Conservation (phyloP, 2,113 vertebrate genomes). For the Elachura formosa region DNA sequence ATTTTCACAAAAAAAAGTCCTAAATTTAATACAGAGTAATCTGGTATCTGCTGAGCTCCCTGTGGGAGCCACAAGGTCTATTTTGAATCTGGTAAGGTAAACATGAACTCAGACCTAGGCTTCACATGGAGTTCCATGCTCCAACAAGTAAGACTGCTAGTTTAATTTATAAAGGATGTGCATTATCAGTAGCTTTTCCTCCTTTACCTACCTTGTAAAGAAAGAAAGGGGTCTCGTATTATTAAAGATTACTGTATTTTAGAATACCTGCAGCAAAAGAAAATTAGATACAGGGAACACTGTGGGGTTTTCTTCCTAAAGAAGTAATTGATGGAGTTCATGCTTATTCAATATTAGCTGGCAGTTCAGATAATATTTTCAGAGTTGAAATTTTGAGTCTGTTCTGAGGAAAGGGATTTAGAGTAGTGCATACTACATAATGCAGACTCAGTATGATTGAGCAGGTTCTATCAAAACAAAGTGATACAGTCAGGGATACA, state of each 20-base stretch:
- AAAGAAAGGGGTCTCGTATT: background rate
- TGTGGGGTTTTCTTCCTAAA: background rate
- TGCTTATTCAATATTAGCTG: background rate
- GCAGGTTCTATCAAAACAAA: background rate
- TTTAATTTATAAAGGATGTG: background rate
- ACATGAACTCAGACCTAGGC: background rate
- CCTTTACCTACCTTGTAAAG: background rate
- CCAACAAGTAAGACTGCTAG: background rate
- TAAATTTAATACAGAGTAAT: background rate
- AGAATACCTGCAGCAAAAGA: background rate
- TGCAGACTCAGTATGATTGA: background rate
- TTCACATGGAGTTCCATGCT: background rate
- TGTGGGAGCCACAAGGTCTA: background rate
- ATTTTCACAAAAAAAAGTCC: background rate
- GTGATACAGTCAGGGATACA: background rate
- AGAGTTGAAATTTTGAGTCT: background rate
- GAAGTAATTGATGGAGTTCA: background rate
- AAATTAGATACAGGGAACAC: background rate
- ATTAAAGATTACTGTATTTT: background rate
- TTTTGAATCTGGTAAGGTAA: background rate
- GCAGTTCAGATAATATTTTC: background rate
- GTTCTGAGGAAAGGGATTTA: background rate
- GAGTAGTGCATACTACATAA: no score
- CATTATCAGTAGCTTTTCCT: background rate
- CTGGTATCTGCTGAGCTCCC: background rate